phyloP scores from a whole-genome alignment of 37 sponge, comb jelly and placozoan genomes.

The Diacarnus erythraeanus region DNA sequence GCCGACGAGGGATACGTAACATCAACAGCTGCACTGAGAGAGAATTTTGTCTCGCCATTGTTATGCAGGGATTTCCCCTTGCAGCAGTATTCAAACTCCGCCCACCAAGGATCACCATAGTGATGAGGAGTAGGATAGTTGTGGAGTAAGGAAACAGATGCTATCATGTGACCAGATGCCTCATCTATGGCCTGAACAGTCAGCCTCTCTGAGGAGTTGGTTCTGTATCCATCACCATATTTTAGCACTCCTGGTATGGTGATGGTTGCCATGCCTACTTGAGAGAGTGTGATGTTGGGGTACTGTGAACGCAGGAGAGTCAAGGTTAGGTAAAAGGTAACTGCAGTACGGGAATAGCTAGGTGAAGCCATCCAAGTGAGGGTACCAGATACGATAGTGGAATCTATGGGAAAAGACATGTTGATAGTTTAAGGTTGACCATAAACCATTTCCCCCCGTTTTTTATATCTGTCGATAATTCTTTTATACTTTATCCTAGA shows the following conservation, averaged over 20 bases:
- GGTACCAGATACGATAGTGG: conserved; percentile 62
- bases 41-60: conserved; percentile 65
- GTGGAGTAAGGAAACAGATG: conserved; percentile 35
- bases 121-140: conserved; percentile 43
- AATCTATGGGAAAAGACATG: conserved; percentile 37
- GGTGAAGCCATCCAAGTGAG: conserved; percentile 49
- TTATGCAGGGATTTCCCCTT: conserved; percentile 46
- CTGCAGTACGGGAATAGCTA: conserved; percentile 37
- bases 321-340: conserved; percentile 59
- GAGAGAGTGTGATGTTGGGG: background rate
- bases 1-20: conserved; percentile 61
- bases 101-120: conserved; percentile 61
- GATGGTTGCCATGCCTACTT: conserved; percentile 13
- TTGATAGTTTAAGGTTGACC: no score
- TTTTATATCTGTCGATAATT: no score
- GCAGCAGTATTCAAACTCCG: conserved; percentile 82
- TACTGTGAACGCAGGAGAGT: conserved; percentile 38
- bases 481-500: no score
- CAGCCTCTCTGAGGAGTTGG: background rate
- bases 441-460: no score
- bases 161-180: conserved; percentile 52
- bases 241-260: conserved; percentile 25
- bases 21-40: conserved; percentile 50
- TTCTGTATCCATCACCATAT: conserved; percentile 52
- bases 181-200: conserved; percentile 4